Base-by-base conservation (phyloP, 2,113 vertebrate genomes). In the Lampris megalopsis region DNA sequence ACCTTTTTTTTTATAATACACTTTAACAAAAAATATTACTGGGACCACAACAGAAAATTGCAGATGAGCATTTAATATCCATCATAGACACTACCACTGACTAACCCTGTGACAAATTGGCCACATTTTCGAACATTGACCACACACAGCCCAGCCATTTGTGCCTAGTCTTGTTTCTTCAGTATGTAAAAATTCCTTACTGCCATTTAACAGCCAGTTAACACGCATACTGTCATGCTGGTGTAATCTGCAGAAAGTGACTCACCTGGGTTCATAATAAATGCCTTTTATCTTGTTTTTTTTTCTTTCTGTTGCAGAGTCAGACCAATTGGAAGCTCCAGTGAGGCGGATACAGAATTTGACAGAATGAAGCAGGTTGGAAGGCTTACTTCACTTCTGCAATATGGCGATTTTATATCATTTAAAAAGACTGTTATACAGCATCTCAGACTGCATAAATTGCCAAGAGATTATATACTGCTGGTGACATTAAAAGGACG, bases 311-410 rank as follows among this genome's bases (percentile, higher is more conserved):
- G 35, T 80, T 85, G 24, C 91, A 99, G 98, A 94, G 95, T 97
- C 94, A 97, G 97, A 92, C 95, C 97, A 49, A 92, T 96, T 2
- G 97, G 96, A 79, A 96, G 96, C 89, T 95, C 94, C 65, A 96
- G 95, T 45, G 98, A 99, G 13, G 92, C 95, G 77, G 98, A 99
- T 81, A 94, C 96, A 80, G 98, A 99, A 73, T 96, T 98, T 82
- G 98, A 99, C 94, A 94, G 97, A 84, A 98, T 99, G 97, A 99
- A 99, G 83, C 97, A 99, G 96, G 98, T 98, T 86, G 72, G 95
- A 69, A 8, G 43, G 6, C 45, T 24, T 7, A 66, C 68, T 35
- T 11, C 43, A 38, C n/a, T 65, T 66, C 8, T 73, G 2, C 63
- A 6, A 10, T 3, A 57, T 5, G 41, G 0, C n/a, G 2, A 4